These are phyloP conservation scores for Drosophila colorata DNA, from an alignment of 2,888 invertebrate genomes.

Conservation along the genomic window DNA sequence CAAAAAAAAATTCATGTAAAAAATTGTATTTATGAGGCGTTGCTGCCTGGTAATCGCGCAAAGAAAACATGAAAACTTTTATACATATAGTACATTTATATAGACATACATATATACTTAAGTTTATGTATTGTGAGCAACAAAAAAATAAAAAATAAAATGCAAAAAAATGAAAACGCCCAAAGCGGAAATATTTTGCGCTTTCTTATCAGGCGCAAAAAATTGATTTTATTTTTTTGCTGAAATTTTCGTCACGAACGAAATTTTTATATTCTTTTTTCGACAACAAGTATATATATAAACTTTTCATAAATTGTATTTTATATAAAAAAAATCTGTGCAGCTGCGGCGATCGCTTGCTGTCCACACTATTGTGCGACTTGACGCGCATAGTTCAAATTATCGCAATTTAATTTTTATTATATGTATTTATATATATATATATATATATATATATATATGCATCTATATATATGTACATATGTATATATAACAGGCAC, in stretches of 20 bases:
- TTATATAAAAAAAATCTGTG: slow-evolving; percentile 28
- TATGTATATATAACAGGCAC: slow-evolving; percentile 5
- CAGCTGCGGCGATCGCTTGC: slow-evolving; percentile 43
- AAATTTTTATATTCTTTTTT: slow-evolving; percentile 23
- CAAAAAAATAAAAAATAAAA: slow-evolving; percentile 11
- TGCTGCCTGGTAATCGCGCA: slow-evolving; percentile 47
- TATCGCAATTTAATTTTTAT: slow-evolving; percentile 64
- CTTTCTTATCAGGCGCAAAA: slow-evolving; percentile 73
- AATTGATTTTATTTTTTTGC: slow-evolving; percentile 71
- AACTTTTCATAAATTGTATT: slow-evolving; percentile 16
- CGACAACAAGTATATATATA: slow-evolving; percentile 11
- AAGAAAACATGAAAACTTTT: slow-evolving; percentile 38
- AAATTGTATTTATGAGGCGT: slow-evolving; percentile 42
- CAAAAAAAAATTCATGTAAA: slow-evolving; percentile 38
- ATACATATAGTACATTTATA: slow-evolving; percentile 12
- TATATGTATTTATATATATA: slow-evolving; percentile 24
- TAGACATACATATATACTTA: slow-evolving; percentile 3
- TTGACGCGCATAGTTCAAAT: slow-evolving; percentile 59
- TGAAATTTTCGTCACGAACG: slow-evolving; percentile 58
- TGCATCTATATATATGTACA: slow-evolving; percentile 3
- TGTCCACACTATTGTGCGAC: slow-evolving; percentile 37
- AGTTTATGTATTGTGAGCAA: slow-evolving; percentile 14
- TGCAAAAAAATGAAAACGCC: slow-evolving; percentile 38
- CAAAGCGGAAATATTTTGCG: slow-evolving; percentile 75
- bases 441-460: slow-evolving; percentile 4